Percentiles rank a stretch among this genome's conserved stretches.
These are phyloP conservation scores for Lycaon pictus DNA, from an alignment of 2,113 vertebrate genomes.

Conservation along the genomic window DNA sequence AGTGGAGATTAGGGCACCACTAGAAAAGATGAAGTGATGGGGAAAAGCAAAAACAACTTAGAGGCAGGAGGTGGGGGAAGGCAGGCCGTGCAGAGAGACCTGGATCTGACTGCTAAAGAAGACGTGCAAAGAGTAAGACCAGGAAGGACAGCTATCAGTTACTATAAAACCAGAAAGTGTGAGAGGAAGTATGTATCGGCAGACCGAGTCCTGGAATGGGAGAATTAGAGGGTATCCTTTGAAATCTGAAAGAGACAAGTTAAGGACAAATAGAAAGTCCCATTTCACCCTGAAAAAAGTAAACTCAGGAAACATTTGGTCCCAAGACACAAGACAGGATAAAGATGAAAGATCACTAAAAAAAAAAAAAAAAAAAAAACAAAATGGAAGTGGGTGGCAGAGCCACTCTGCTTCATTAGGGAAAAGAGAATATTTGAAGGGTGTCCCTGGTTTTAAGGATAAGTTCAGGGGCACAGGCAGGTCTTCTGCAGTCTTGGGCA, in stretches of 20 bases:
- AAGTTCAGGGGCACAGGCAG: not conserved
- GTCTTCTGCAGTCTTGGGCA: not conserved
- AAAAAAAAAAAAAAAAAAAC: not conserved
- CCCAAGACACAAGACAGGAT: not conserved
- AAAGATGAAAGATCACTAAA: not conserved
- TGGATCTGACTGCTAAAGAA: not conserved
- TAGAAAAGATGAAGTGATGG: not conserved
- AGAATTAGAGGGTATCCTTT: not conserved
- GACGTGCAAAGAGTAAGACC: not conserved
- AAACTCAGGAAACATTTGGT: not conserved
- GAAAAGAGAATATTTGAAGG: too few relatives aligned
- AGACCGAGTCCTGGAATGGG: not conserved
- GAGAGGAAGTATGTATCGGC: not conserved
- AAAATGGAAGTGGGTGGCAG: not conserved
- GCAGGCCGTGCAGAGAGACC: not conserved
- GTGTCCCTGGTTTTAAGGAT: not conserved
- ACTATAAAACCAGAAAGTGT: too few relatives aligned
- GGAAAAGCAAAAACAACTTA: not conserved
- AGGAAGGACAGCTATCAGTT: not conserved
- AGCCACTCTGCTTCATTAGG: accelerated
- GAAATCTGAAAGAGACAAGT: not conserved
- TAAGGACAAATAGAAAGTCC: not conserved
- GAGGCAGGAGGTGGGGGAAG: not conserved
- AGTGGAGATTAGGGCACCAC: not conserved
- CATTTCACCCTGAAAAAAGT: not conserved